Conservation (phyloP, 1,140 invertebrate genomes). For the Aphidius gifuensis region DNA sequence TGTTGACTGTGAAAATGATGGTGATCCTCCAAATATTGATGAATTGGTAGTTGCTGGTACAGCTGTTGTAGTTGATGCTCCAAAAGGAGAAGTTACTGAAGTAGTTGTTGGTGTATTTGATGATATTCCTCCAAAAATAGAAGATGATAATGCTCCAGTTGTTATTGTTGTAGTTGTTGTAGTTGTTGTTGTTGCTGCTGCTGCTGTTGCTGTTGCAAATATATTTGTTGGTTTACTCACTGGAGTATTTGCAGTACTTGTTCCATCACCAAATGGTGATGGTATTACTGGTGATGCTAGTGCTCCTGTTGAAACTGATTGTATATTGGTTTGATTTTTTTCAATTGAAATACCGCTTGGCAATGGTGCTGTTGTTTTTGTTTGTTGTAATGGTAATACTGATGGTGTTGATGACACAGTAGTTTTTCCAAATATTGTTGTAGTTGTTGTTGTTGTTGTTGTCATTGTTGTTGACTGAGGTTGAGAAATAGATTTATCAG, state of each 20-base stretch:
- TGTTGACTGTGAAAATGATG: background rate
- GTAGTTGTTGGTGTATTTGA: slow-evolving; percentile 1
- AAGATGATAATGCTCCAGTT: slow-evolving; percentile 15
- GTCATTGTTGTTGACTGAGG: background rate
- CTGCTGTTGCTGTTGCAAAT: slow-evolving; percentile 21
- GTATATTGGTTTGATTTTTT: background rate
- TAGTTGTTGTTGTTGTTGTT: slow-evolving; percentile 3
- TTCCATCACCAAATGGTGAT: slow-evolving; percentile 13
- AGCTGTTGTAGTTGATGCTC: background rate
- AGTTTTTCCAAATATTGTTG: slow-evolving; percentile 26
- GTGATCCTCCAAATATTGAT: background rate
- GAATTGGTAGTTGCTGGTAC: background rate
- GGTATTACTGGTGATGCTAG: background rate
- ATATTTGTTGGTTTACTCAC: slow-evolving; percentile 1
- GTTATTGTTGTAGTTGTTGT: slow-evolving; percentile 1
- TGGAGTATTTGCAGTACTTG: too few species aligned
- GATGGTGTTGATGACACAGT: background rate
- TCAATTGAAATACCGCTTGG: slow-evolving; percentile 18
- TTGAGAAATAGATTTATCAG: slow-evolving; percentile 1
- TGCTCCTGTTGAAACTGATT: background rate
- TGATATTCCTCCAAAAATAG: slow-evolving; percentile 29
- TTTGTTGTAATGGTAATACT: slow-evolving; percentile 1
- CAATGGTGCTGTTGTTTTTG: slow-evolving; percentile 22
- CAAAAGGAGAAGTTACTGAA: background rate
- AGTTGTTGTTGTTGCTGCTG: background rate